Conservation (phyloP, 2,797 vertebrate species). For the Micrastur ruficollis region DNA sequence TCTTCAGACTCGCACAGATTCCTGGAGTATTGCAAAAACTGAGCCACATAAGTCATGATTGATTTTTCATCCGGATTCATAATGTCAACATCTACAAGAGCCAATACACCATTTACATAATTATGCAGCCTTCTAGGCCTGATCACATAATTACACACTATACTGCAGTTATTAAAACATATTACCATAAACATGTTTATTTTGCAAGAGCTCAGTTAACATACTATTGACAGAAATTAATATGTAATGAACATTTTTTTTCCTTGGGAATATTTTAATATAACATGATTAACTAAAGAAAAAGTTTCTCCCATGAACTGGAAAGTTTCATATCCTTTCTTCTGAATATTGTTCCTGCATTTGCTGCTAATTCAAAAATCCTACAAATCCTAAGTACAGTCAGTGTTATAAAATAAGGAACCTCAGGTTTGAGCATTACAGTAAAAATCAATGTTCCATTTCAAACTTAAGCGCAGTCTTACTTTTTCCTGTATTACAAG, state of each 20-base stretch:
- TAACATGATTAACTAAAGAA: neutral
- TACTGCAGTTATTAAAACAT: conserved; percentile 9
- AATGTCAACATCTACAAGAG: conserved; percentile 87
- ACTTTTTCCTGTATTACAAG: neutral
- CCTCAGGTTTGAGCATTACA: neutral
- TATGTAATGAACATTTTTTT: neutral
- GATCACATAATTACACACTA: conserved; percentile 26
- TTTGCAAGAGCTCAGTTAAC: conserved; percentile 8
- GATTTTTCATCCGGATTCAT: conserved; percentile 93
- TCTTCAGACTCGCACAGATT: conserved; percentile 71
- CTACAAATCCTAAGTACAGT: neutral
- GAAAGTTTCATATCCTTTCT: neutral
- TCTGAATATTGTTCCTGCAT: neutral
- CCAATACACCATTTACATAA: neutral
- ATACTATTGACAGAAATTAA: conserved; percentile 13
- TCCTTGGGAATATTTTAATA: conserved; percentile 4
- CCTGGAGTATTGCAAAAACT: conserved; percentile 93
- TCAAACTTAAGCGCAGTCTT: neutral
- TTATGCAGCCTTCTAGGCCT: conserved; percentile 3
- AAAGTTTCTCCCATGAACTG: neutral
- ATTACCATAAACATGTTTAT: conserved; percentile 13
- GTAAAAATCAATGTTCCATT: neutral
- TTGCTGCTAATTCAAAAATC: neutral
- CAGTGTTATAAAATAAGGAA: neutral
- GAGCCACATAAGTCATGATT: conserved; percentile 96